Base-by-base conservation (phyloP, 2,113 vertebrate genomes). In the Poecilia latipinna region DNA sequence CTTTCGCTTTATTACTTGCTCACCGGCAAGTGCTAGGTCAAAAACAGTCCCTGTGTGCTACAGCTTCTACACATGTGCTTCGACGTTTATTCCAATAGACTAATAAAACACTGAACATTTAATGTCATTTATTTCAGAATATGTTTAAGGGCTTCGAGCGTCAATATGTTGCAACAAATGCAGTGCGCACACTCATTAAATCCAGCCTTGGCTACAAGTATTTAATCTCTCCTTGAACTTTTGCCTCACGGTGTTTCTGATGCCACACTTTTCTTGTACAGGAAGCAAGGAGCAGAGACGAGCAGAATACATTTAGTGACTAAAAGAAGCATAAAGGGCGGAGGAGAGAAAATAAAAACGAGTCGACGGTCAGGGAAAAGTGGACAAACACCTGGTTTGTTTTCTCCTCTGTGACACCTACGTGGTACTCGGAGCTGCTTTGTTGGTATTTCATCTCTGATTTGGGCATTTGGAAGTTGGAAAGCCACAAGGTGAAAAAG, bases 391-490 rank as follows among this genome's bases (percentile, higher is more conserved):
- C 19, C 8, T 54, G 51, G 51, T 54, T 22, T 24, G 51, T 22
- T 24, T 54, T 54, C 22, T 24, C 51, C 51, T 24, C 22, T n/a
- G n/a, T n/a, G n/a, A n/a, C n/a, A n/a, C n/a, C 19, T 42, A 48
- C 12, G 37, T 12, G 17, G 57, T 42, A 68, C 67, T 75, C 69
- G 57, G 65, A 44, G 62, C 22, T 48, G 72, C 54, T 67, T 29
- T 61, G 26, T 71, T 22, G 24, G n/a, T 65, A 28, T 44, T 33
- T 8, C 26, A 7, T 48, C 12, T 61, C 15, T 57, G 13, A 44
- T 22, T 42, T 65, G 32, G 35, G 17, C 19, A 32, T 63, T 31
- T 68, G 68, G 29, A 60, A 10, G 63, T 12, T 29, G 54, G 0
- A 67, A 31, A 12, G 32, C 72, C 26, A 8, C 7, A 28, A 76